Conservation (phyloP, 2,113 vertebrate species). For the Morone chrysops region DNA sequence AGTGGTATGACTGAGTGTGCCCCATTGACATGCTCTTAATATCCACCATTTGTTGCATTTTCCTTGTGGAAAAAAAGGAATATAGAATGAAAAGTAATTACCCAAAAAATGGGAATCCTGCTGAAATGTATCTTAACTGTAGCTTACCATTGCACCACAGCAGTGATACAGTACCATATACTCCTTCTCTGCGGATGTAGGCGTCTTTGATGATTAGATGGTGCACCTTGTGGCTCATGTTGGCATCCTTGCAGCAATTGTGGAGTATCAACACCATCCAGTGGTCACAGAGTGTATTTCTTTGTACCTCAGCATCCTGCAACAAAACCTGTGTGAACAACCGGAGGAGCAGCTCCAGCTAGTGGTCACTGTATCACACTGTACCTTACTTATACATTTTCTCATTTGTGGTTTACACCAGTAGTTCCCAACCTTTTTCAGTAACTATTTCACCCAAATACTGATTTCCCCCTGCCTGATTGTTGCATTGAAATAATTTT, state of each 20-base stretch:
- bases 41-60: neutral
- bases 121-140: neutral
- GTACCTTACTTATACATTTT: neutral
- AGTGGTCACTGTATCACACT: conserved; percentile 33
- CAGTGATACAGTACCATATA: neutral
- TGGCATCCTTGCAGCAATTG: neutral
- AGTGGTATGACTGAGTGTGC: neutral
- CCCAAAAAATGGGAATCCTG: neutral
- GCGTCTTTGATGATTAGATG: conserved; percentile 14
- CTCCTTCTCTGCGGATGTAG: conserved; percentile 10
- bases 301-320: neutral
- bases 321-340: neutral
- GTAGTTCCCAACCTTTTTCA: neutral
- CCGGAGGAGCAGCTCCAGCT: conserved; percentile 49
- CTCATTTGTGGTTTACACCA: neutral
- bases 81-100: neutral
- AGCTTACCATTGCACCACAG: conserved; percentile 49
- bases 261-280: conserved; percentile 32
- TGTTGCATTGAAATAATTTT: neutral
- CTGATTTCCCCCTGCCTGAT: neutral
- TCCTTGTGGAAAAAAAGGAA: neutral
- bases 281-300: conserved; percentile 42
- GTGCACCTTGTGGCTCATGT: neutral
- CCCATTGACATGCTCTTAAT: too few species aligned
- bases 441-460: neutral